Evolutionary conservation across 2,888 invertebrate genomes (phyloP).

Genomic region (Catocala nupta): DNA sequence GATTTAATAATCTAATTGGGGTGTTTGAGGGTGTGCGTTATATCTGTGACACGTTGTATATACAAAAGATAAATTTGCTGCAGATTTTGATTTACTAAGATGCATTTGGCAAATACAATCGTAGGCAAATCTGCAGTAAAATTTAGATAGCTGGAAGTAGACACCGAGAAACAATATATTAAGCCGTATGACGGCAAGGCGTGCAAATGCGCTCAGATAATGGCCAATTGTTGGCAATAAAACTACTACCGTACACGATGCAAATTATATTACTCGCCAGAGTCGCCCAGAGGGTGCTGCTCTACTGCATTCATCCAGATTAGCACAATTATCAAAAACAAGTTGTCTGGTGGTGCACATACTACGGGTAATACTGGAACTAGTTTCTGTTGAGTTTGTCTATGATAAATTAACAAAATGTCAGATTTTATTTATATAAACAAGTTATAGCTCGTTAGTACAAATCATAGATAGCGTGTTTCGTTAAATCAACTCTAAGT

Average conservation of each 20-base stretch:
- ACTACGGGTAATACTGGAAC: neutral
- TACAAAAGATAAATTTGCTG: neutral
- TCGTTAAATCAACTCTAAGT: conserved; percentile 9
- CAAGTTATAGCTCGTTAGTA: neutral
- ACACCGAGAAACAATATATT: conserved; percentile 65
- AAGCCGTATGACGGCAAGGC: conserved; percentile 66
- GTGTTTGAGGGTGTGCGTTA: too few species aligned
- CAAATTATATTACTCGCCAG: conserved; percentile 70
- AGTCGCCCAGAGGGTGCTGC: conserved; percentile 59
- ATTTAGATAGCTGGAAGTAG: conserved; percentile 41
- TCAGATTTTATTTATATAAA: too few species aligned
- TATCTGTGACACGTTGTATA: too few species aligned
- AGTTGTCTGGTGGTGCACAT: conserved; percentile 46
- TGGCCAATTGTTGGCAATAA: conserved; percentile 76
- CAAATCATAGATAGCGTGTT: neutral
- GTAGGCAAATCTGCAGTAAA: conserved; percentile 16
- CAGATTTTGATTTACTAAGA: neutral
- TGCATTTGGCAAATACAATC: conserved; percentile 9
- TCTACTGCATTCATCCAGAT: conserved; percentile 57
- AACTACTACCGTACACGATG: conserved; percentile 73
- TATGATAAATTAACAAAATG: neutral
- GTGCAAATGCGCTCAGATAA: conserved; percentile 73
- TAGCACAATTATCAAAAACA: conserved; percentile 67
- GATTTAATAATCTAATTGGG: too few species aligned
- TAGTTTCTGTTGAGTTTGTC: neutral